A percentile compares a stretch with the other conserved stretches of the same genome.
phyloP scores from a whole-genome alignment of 2,113 vertebrate species.

The Rhinolophus sinicus region DNA sequence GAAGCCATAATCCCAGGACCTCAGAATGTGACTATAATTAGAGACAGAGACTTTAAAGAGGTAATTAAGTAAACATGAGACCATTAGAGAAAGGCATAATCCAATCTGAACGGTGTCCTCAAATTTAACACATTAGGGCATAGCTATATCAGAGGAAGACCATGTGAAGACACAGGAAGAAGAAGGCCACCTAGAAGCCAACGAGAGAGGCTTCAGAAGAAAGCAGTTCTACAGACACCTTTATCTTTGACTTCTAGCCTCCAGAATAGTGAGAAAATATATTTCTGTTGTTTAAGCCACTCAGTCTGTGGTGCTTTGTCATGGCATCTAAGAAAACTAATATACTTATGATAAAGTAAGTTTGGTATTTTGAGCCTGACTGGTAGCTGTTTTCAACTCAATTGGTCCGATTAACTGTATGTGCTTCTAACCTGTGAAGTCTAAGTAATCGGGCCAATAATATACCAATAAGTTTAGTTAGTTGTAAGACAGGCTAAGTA shows the following conservation, averaged over 20 bases:
- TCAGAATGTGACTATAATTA: background rate
- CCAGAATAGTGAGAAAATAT: background rate
- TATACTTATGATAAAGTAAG: background rate
- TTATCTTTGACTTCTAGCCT: background rate
- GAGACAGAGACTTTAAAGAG: background rate
- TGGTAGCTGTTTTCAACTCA: background rate
- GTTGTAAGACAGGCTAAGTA: background rate
- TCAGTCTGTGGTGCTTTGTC: background rate
- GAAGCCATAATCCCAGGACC: background rate
- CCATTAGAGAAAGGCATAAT: background rate
- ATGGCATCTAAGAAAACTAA: background rate
- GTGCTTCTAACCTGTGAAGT: background rate
- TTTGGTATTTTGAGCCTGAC: background rate
- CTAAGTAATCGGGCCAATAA: background rate
- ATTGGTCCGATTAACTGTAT: background rate
- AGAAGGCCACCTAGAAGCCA: background rate
- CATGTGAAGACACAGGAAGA: background rate
- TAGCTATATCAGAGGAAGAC: background rate
- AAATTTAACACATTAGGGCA: background rate
- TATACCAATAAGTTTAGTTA: background rate
- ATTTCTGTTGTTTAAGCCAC: background rate
- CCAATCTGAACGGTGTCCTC: background rate
- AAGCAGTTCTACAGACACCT: background rate
- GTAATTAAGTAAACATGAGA: background rate
- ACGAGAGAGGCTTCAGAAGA: background rate